A percentile compares a stretch with the other conserved stretches of the same genome.
phyloP scores from a whole-genome alignment of 2,888 invertebrate genomes.

The Augochlorella aurata region DNA sequence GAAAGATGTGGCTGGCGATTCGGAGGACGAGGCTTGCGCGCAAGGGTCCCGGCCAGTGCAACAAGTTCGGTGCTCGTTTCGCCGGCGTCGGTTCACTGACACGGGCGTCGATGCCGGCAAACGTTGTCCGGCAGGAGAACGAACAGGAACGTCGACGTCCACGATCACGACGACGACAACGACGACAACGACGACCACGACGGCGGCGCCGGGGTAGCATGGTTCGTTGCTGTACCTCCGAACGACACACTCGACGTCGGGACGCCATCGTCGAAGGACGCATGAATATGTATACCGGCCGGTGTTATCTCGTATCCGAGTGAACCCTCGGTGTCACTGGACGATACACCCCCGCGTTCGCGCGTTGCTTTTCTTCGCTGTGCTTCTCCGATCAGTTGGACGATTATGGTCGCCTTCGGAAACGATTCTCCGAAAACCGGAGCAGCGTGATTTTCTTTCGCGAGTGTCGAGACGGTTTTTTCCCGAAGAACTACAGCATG shows the following conservation, averaged over 20 bases:
- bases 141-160: conserved; percentile 57
- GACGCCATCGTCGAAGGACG: conserved; percentile 81
- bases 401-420: not conserved
- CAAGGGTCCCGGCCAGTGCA: conserved; percentile 57
- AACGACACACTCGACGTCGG: conserved; percentile 79
- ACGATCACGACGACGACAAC: conserved; percentile 68
- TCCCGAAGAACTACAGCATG: not conserved
- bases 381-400: not conserved
- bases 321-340: conserved; percentile 45
- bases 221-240: conserved; percentile 64
- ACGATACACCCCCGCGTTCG: conserved; percentile 20
- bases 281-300: conserved; percentile 69
- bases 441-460: not conserved
- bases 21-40: conserved; percentile 33
- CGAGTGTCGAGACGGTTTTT: not conserved
- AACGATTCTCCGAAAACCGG: not conserved
- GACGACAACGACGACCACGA: conserved; percentile 64
- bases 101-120: conserved; percentile 68
- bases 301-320: conserved; percentile 44
- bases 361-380: not conserved
- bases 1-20: conserved; percentile 11
- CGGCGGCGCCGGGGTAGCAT: conserved; percentile 57
- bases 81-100: conserved; percentile 78
- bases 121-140: conserved; percentile 45
- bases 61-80: conserved; percentile 71